Evolutionary conservation across 2,113 vertebrate genomes (phyloP).

Genomic region (Panthera tigris): DNA sequence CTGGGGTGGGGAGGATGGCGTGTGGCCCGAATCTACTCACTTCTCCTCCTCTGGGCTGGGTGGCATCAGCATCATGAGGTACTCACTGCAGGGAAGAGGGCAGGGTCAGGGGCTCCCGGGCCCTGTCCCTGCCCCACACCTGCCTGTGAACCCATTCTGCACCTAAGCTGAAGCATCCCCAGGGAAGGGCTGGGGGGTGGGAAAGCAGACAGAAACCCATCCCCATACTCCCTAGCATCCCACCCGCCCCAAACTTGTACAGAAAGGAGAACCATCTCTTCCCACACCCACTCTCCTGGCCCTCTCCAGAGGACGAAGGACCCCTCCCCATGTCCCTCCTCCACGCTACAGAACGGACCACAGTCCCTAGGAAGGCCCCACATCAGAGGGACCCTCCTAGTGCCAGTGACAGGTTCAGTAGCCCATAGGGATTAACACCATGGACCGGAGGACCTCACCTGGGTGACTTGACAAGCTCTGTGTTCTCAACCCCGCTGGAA

Average conservation of each 20-base stretch:
- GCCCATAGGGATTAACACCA: neutral
- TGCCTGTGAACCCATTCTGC: neutral
- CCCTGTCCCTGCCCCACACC: too few relatives aligned
- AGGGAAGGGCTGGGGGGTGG: neutral
- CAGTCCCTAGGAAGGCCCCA: neutral
- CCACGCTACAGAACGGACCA: neutral
- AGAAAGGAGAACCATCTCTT: neutral
- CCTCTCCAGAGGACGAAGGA: neutral
- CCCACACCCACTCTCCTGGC: neutral
- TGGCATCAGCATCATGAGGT: constrained; percentile 97
- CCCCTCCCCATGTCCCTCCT: neutral
- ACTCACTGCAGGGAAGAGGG: constrained; percentile 87
- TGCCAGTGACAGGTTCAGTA: neutral
- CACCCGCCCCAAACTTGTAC: neutral
- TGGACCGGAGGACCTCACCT: constrained; percentile 83
- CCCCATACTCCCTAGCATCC: neutral
- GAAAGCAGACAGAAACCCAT: too few relatives aligned
- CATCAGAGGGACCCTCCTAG: rapidly evolving
- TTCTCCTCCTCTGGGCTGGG: constrained; percentile 93
- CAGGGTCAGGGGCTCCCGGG: neutral
- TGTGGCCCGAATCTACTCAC: constrained; percentile 86
- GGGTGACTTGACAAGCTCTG: constrained; percentile 94
- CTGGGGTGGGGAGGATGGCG: neutral
- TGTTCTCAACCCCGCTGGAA: constrained; percentile 89
- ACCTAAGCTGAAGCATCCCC: neutral